Conservation (phyloP, 1,140 invertebrate species). For the Tetramorium alpestre region DNA sequence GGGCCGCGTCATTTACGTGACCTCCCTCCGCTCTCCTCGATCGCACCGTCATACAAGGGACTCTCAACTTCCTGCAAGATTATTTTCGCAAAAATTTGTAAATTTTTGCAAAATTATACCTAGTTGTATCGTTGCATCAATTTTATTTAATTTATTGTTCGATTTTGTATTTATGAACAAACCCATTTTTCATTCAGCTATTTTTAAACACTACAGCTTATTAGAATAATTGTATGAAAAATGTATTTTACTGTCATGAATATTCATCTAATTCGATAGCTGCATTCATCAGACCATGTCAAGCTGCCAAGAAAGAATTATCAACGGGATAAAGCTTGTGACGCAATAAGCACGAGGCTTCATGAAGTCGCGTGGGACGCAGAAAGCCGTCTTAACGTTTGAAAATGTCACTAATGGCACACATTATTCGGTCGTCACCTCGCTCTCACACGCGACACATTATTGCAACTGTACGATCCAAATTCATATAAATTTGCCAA, state of each 20-base stretch:
- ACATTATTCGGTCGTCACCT: slow-evolving; percentile 60
- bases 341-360: slow-evolving; percentile 46
- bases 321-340: slow-evolving; percentile 54
- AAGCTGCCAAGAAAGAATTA: slow-evolving; percentile 1
- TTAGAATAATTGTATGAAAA: neutral
- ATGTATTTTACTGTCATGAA: neutral
- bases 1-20: slow-evolving; percentile 43
- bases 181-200: neutral
- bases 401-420: slow-evolving; percentile 73
- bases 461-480: neutral
- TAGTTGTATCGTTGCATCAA: neutral
- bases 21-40: slow-evolving; percentile 23
- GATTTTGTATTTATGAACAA: neutral
- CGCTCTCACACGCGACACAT: slow-evolving; percentile 25
- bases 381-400: slow-evolving; percentile 61
- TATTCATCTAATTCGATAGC: slow-evolving; percentile 1
- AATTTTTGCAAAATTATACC: neutral
- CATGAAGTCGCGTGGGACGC: slow-evolving; percentile 64
- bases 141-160: neutral
- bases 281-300: neutral
- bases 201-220: neutral
- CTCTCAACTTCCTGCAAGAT: slow-evolving; percentile 34
- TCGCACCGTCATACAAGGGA: slow-evolving; percentile 2
- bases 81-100: neutral
- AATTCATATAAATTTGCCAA: slow-evolving; percentile 13